A percentile compares a stretch with the other conserved stretches of the same genome.
Conservation (phyloP, 2,113 vertebrate species). For the Rhinopomastus cyanomelas region DNA sequence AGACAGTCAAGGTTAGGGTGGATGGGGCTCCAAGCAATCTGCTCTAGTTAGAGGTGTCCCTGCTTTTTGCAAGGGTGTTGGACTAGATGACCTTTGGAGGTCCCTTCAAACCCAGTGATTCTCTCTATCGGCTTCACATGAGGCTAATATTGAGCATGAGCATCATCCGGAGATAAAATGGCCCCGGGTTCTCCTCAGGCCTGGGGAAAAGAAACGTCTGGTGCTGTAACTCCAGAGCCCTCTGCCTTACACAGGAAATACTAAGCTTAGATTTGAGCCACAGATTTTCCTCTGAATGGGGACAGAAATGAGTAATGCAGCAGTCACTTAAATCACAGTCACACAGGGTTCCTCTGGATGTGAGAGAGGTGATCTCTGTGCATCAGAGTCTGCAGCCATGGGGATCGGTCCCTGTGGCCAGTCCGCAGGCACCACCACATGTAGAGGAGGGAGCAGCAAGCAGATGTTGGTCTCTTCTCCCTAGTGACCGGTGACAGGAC, state of each 20-base stretch:
- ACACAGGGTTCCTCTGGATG: not conserved
- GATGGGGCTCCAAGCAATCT: no score
- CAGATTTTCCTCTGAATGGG: not conserved
- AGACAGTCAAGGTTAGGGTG: no score
- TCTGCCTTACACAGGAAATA: not conserved
- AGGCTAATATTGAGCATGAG: not conserved
- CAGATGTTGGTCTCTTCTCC: no score
- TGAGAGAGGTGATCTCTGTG: not conserved
- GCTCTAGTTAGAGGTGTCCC: no score
- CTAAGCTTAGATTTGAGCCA: not conserved
- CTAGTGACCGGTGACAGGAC: no score
- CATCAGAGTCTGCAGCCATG: not conserved
- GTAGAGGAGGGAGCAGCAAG: not conserved
- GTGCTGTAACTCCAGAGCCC: not conserved
- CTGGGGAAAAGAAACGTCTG: not conserved
- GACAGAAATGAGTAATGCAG: not conserved
- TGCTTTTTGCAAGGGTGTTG: no score
- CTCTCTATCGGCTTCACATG: not conserved
- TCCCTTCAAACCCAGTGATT: no score
- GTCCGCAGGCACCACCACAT: not conserved
- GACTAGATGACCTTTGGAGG: no score
- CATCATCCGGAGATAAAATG: not conserved
- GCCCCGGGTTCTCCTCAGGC: not conserved
- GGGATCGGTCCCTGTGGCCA: accelerated
- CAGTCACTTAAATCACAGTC: not conserved